Evolutionary conservation across 2,113 vertebrate genomes (phyloP), one percentile per base, ranked within the genome.

Genomic region (Syngnathus floridae): DNA sequence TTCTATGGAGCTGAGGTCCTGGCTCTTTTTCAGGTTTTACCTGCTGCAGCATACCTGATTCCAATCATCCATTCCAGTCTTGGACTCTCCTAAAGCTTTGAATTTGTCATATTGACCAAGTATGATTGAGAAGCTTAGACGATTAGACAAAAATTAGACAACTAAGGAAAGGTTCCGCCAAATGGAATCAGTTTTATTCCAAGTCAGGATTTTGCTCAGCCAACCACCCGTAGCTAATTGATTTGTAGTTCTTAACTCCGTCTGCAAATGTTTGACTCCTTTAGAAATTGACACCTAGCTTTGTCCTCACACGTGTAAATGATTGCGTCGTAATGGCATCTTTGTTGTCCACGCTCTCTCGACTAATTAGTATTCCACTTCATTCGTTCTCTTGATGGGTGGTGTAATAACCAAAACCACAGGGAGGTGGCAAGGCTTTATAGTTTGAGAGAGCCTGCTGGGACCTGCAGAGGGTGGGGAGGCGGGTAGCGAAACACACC

Each of bases 351-450:
- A 64, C n/a, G 13, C 61, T 65, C 59, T 57, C 17, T 31, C 68
- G 41, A 14, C 73, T 85, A 76, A 81, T 82, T 84, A 69, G 67
- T 79, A 81, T 88, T 81, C 70, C 38, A 71, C 64, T 69, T 75
- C 72, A 58, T 55, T 71, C 66, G 62, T 71, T 41, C 26, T 79
- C 78, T 69, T 83, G 73, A 84, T 81, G 79, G 82, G 74, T 70
- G 67, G 79, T 77, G 77, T 87, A 84, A 88, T 88, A 82, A 86
- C 76, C 66, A 66, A 72, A 82, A 55, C 78, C 65, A 70, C 70
- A 26, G 78, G 81, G 67, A 79, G 54, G 77, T 59, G 14, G 66
- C 67, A 67, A 60, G 13, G 67, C 72, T 76, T 70, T 58, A 43
- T 49, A 73, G 26, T 66, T 76, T 73, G 58, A 65, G 21, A 38